Evolutionary conservation across 2,888 invertebrate species (phyloP).

Genomic region (Agrochola circellaris): DNA sequence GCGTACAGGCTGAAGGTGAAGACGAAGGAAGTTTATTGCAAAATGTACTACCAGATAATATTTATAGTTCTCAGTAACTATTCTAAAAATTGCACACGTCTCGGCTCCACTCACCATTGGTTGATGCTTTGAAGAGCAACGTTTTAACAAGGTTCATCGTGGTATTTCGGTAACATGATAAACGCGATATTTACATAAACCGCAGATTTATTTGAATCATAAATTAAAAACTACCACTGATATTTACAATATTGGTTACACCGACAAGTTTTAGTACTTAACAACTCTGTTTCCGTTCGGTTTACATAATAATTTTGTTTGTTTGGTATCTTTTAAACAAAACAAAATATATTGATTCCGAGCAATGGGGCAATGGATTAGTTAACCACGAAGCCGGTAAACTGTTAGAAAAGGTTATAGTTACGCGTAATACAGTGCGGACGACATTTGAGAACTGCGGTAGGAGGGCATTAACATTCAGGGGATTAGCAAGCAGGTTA

Average conservation of each 20-base stretch:
- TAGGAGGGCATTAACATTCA: constrained; percentile 59
- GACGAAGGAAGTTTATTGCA: constrained; percentile 86
- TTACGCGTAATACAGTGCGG: constrained; percentile 55
- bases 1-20: constrained; percentile 82
- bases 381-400: constrained; percentile 66
- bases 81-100: constrained; percentile 85
- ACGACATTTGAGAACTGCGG: constrained; percentile 68
- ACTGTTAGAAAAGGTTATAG: constrained; percentile 57
- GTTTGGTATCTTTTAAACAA: constrained; percentile 38
- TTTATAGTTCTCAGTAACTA: constrained; percentile 85
- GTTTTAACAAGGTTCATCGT: constrained; percentile 61
- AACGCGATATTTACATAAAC: constrained; percentile 68
- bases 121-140: constrained; percentile 65
- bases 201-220: constrained; percentile 62
- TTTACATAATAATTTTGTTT: constrained; percentile 47
- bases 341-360: constrained; percentile 44
- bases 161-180: constrained; percentile 66
- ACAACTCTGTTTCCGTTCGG: constrained; percentile 45
- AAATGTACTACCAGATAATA: constrained; percentile 83
- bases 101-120: constrained; percentile 68
- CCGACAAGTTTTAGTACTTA: constrained; percentile 40
- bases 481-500: constrained; percentile 57
- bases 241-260: constrained; percentile 54
- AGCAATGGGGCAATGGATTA: constrained; percentile 45
- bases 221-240: constrained; percentile 61